A percentile compares a stretch with the other conserved stretches of the same genome.
phyloP scores from a whole-genome alignment of 2,797 vertebrate genomes.

The Mormyrus proboscirostris region DNA sequence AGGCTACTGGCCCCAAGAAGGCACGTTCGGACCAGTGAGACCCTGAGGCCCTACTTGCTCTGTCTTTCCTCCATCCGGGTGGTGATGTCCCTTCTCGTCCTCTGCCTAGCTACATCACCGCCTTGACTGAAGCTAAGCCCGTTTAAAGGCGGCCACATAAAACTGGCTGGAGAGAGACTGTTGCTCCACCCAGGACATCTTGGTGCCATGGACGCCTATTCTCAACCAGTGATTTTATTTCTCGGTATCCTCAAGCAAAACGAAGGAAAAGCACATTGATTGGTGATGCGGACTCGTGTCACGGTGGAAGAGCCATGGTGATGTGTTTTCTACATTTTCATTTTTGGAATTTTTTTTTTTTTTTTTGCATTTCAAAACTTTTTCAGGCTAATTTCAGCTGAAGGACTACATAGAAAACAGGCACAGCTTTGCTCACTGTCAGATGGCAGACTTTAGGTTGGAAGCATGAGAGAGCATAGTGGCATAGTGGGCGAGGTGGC shows the following conservation, averaged over 20 bases:
- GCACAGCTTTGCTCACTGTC: conserved; percentile 52
- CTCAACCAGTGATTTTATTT: conserved; percentile 36
- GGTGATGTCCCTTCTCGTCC: conserved; percentile 41
- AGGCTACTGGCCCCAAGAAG: conserved; percentile 85
- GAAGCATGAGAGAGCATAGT: conserved; percentile 40
- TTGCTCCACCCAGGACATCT: conserved; percentile 31
- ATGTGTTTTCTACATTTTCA: conserved; percentile 47
- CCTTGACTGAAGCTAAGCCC: neutral
- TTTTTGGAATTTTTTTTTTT: conserved; percentile 31
- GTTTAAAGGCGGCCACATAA: neutral
- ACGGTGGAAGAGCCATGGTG: conserved; percentile 39
- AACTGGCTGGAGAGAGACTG: conserved; percentile 23
- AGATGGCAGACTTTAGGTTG: conserved; percentile 47
- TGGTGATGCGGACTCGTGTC: conserved; percentile 44
- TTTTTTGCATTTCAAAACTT: conserved; percentile 11
- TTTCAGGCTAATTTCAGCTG: conserved; percentile 18
- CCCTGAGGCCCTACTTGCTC: conserved; percentile 32
- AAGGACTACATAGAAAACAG: conserved; percentile 55
- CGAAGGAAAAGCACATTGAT: conserved; percentile 54
- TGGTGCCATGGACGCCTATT: conserved; percentile 50
- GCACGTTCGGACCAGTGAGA: conserved; percentile 82
- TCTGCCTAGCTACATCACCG: conserved; percentile 23
- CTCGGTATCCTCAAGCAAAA: conserved; percentile 59
- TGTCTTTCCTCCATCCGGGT: conserved; percentile 51
- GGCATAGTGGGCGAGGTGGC: conserved; percentile 41